Base-by-base conservation (phyloP, 2,797 vertebrate species). In the Hemitrygon akajei region DNA sequence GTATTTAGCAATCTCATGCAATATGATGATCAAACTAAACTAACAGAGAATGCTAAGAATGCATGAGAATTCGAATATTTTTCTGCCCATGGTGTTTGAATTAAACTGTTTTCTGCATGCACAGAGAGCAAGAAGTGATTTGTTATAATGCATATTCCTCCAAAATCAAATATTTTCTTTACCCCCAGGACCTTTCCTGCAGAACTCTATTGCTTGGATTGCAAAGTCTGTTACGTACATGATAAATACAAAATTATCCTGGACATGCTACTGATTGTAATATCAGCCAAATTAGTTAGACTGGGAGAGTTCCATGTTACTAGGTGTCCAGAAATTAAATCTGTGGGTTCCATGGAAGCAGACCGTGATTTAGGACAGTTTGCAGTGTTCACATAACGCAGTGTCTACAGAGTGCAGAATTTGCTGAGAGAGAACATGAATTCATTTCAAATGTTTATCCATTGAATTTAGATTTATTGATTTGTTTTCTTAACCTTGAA, bases 151-250 rank as follows among this genome's bases (percentile, higher is more conserved):
- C n/a, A 89, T 2, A 37, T 69, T 63, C 60, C 18, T 69, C n/a
- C 63, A 69, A 89, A 69, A 89, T 69, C 86, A 89, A 75, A 69
- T 63, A 89, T 89, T 89, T 89, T 69, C 60, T 37, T 75, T 75
- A 7, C 2, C 71, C 71, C 20, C 71, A 89, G 63, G 7, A 69
- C 7, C 60, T 37, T 37, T 69, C 9, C n/a, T 37, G 5, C 2
- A 20, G n/a, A 89, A 89, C 18, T 9, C 16, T 22, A 75, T 89
- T 69, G 16, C 86, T 34, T 34, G 63, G 22, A 34, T 22, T 22
- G 63, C n/a, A 69, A 87, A 66, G 30, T 58, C 3, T 84, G 82
- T 12, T 86, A 3, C 12, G 1, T n/a, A 14, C 25, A 75, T 22
- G 3, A 7, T 75, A 75, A 75, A 75, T 75, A 25, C 34, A 89